Percentiles rank a stretch among this genome's conserved stretches.
These are phyloP conservation scores for Apodemia hepburni DNA, from an alignment of 2,888 invertebrate species.

Conservation along the genomic window DNA sequence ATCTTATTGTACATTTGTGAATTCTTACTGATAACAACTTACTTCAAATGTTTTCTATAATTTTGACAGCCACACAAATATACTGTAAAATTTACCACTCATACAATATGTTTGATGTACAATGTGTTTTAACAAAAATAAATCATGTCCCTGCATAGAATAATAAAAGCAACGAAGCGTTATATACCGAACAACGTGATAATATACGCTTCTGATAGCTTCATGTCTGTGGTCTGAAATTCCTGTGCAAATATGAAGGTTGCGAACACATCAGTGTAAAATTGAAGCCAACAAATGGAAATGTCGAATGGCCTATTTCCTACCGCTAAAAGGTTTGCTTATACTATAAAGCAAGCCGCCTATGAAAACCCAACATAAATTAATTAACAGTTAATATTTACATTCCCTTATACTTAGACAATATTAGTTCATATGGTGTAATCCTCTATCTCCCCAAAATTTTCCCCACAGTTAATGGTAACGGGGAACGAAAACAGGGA, in stretches of 20 bases:
- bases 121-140: not conserved
- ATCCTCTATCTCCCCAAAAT: not conserved
- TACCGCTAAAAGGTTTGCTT: slow-evolving; percentile 43
- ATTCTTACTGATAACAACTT: not conserved
- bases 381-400: slow-evolving; percentile 62
- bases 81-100: not conserved
- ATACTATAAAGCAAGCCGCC: slow-evolving; percentile 25
- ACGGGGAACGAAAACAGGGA: too few species aligned
- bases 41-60: not conserved
- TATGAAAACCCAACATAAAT: slow-evolving; percentile 56
- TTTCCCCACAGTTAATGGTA: not conserved
- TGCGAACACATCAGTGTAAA: slow-evolving; percentile 13
- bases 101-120: not conserved
- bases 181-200: not conserved
- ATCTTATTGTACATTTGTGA: not conserved
- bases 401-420: slow-evolving; percentile 36
- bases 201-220: not conserved
- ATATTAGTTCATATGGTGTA: slow-evolving; percentile 12
- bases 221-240: slow-evolving; percentile 2
- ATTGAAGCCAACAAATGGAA: slow-evolving; percentile 21
- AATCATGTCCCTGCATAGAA: not conserved
- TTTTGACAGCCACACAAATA: not conserved
- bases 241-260: slow-evolving; percentile 4
- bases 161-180: not conserved
- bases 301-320: slow-evolving; percentile 24